A percentile compares a stretch with the other conserved stretches of the same genome.
Evolutionary conservation across 1,140 invertebrate genomes (phyloP).

Genomic region (Chironomus tepperi): DNA sequence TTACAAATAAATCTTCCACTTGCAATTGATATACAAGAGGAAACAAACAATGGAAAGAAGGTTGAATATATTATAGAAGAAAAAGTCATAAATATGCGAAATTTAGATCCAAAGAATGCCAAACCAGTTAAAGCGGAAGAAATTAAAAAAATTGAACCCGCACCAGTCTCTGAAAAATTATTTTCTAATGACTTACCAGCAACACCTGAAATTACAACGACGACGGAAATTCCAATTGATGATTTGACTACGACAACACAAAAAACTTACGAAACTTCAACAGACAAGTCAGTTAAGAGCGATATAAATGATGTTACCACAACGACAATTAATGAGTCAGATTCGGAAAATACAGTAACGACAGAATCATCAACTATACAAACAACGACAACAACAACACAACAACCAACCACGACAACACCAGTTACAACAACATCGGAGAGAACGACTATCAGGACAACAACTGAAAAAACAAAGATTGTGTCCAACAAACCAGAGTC

Average conservation of each 20-base stretch:
- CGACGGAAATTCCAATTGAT: not conserved
- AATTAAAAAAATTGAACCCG: not conserved
- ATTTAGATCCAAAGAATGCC: constrained; percentile 1
- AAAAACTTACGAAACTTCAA: not conserved
- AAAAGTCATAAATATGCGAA: constrained; percentile 4
- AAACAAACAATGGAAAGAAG: not conserved
- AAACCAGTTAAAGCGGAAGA: not conserved
- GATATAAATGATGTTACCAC: not conserved
- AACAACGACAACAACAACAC: constrained; percentile 9
- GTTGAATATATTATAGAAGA: constrained; percentile 12
- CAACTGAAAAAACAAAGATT: not conserved
- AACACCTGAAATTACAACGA: not conserved
- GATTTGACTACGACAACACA: not conserved
- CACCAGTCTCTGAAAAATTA: not conserved
- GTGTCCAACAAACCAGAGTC: not conserved
- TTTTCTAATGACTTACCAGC: not conserved
- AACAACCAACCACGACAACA: not conserved
- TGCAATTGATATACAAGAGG: not conserved
- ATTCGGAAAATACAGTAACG: not conserved
- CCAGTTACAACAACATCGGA: not conserved
- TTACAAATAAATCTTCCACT: not conserved
- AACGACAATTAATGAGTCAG: not conserved
- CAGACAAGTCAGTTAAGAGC: not conserved
- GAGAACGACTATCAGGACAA: not conserved
- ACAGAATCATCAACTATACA: not conserved